phyloP scores from a whole-genome alignment of 2,113 vertebrate genomes.

The Chaetops frenatus region DNA sequence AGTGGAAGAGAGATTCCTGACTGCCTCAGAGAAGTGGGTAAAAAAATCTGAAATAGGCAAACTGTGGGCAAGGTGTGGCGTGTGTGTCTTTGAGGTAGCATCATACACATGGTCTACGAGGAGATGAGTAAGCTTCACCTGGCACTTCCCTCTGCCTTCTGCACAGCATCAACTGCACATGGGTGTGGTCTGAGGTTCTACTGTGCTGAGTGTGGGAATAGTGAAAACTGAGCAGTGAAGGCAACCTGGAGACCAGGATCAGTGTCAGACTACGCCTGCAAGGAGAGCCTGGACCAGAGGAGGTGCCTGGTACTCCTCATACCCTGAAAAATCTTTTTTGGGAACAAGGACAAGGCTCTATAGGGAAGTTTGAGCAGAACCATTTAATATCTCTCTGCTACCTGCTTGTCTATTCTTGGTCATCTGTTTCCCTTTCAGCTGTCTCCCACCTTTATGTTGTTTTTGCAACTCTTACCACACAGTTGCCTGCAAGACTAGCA shows the following conservation, averaged over 20 bases:
- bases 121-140: background rate
- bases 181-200: background rate
- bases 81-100: background rate
- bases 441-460: background rate
- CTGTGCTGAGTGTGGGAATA: background rate
- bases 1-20: conserved; percentile 67
- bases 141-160: background rate
- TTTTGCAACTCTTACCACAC: background rate
- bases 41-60: background rate
- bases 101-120: background rate
- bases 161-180: fast-evolving
- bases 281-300: background rate
- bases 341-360: background rate
- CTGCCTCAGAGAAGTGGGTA: conserved; percentile 68
- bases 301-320: background rate
- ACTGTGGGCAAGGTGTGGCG: background rate
- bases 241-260: background rate
- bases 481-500: background rate
- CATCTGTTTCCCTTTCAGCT: background rate
- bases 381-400: background rate
- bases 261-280: background rate
- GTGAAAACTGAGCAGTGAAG: background rate
- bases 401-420: background rate
- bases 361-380: background rate
- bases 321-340: background rate